Base-by-base conservation (phyloP, 53 echinoderm and acorn worm species). In the Henricia sp. region DNA sequence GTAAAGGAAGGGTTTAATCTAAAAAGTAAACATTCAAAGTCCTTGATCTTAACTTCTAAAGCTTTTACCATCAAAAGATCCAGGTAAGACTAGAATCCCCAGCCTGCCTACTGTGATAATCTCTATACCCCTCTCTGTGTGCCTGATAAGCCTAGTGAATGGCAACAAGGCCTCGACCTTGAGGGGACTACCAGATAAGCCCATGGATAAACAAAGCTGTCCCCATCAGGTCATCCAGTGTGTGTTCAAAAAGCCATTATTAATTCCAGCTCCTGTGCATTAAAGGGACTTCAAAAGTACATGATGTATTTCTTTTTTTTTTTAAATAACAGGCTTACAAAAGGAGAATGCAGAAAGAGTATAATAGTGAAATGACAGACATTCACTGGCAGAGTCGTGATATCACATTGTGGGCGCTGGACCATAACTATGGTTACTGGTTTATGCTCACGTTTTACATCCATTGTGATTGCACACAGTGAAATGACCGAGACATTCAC, bases 161-260 rank as follows among this genome's bases (percentile, higher is more conserved):
- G 76, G 41, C 76, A 76, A 57, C 76, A 74, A 25, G 13, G 37
- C 37, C 38, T 55, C n/a, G 74, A 74, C 74, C 74, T 76, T 58
- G 58, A 74, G 76, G 58, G 42, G 28, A n/a, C n/a, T 56, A 29
- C 21, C 59, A 39, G 67, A 67, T 76, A 76, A 76, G 56, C 76
- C 40, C 13, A 58, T 40, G 57, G 40, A 43, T 58, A 76, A 76
- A 76, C 76, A 76, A 37, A 13, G 41, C 24, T 58, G 76, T 76
- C 76, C 59, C 3, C 42, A 76, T 76, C 56, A 76, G 76, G 76
- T 59, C 76, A 76, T 5, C 68, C 10, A 50, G 14, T 54, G 54
- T 73, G 73, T 73, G 54, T 54, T 38, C 72, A 28, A 32, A 72
- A 53, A 5, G 73, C 17, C 73, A 54, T 35, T 54, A 32, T 34